Conservation (phyloP, 2,888 invertebrate genomes). For the Euzetes globulus region DNA sequence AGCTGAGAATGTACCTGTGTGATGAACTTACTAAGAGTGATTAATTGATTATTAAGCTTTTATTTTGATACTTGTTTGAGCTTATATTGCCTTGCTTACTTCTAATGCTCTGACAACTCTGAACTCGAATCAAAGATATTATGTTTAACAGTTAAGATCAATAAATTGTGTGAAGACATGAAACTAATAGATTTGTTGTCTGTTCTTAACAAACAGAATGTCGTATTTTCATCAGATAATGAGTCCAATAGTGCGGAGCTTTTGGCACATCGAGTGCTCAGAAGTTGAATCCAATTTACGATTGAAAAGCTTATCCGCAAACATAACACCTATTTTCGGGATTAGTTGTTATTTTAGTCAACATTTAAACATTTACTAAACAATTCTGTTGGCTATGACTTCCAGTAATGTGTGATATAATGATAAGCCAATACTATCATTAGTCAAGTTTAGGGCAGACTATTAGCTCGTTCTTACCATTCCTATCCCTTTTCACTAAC, state of each 20-base stretch:
- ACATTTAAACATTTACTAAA: background rate
- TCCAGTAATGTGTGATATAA: conserved; percentile 7
- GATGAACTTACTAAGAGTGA: too few relatives aligned
- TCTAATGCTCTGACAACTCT: too few relatives aligned
- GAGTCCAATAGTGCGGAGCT: background rate
- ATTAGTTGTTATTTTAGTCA: background rate
- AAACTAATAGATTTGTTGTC: conserved; percentile 4
- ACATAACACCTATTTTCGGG: background rate
- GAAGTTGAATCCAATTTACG: background rate
- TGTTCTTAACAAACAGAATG: background rate
- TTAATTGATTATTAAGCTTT: too few relatives aligned
- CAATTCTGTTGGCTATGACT: background rate
- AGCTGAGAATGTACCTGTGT: too few relatives aligned
- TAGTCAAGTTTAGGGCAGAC: background rate
- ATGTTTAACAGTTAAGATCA: background rate
- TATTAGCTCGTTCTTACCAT: background rate
- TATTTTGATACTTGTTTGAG: too few relatives aligned
- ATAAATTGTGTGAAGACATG: conserved; percentile 14
- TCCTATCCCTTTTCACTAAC: background rate
- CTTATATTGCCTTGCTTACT: too few relatives aligned
- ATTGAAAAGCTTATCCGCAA: background rate
- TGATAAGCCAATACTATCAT: background rate
- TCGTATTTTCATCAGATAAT: conserved; percentile 13
- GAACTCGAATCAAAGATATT: background rate
- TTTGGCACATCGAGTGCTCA: background rate